These are phyloP conservation scores for Scelioninae gen. 1 DNA, from an alignment of 2,888 invertebrate genomes.

Conservation along the genomic window DNA sequence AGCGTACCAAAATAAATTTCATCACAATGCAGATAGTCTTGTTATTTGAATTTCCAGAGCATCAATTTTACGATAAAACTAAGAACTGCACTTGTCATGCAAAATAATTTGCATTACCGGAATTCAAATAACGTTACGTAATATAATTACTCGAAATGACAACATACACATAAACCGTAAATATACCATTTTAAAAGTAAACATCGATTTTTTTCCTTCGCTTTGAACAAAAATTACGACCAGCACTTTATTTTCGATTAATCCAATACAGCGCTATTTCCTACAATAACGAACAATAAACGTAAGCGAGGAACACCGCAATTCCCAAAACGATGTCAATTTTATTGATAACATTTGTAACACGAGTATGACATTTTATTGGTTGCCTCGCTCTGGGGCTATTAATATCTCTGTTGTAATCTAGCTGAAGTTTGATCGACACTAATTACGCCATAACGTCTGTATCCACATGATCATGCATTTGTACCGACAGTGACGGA, in stretches of 20 bases:
- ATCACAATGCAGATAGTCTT: constrained; percentile 18
- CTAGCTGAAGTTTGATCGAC: constrained; percentile 49
- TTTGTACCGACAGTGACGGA: neutral
- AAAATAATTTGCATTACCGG: constrained; percentile 7
- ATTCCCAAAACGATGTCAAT: constrained; percentile 39
- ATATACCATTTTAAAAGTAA: neutral
- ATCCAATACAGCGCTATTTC: neutral
- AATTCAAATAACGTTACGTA: constrained; percentile 11
- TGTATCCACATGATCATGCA: constrained; percentile 18
- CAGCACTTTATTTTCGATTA: constrained; percentile 1
- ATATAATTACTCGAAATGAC: neutral
- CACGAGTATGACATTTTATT: constrained; percentile 25
- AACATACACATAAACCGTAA: neutral
- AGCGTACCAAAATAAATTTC: neutral
- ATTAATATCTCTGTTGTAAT: constrained; percentile 47
- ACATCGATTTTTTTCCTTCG: neutral
- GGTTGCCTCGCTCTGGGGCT: constrained; percentile 17
- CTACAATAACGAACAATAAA: neutral
- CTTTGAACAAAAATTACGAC: neutral
- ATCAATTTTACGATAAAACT: constrained; percentile 22
- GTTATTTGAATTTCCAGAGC: constrained; percentile 33
- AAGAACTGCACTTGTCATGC: constrained; percentile 17
- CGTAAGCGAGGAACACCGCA: neutral
- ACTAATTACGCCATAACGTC: constrained; percentile 37
- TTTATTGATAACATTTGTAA: constrained; percentile 54